Conservation (phyloP, 1,140 invertebrate species). For the Drosophila tropicalis region DNA sequence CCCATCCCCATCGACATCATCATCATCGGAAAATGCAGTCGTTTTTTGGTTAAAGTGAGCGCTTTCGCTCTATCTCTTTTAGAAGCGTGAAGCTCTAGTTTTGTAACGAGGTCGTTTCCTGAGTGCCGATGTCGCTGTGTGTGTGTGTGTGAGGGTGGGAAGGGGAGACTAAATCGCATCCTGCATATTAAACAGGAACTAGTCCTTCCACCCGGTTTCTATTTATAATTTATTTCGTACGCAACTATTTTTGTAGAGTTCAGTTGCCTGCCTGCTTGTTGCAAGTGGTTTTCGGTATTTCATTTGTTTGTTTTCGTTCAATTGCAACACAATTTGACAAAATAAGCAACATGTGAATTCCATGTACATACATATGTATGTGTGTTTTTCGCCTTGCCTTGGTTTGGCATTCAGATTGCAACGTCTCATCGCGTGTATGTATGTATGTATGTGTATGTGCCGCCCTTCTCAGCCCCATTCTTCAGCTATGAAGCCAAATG, state of each 20-base stretch:
- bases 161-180: constrained; percentile 42
- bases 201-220: constrained; percentile 24
- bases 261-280: constrained; percentile 1
- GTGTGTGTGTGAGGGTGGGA: constrained; percentile 25
- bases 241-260: constrained; percentile 60
- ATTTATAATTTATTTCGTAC: constrained; percentile 56
- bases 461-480: constrained; percentile 28
- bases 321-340: constrained; percentile 74
- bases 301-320: constrained; percentile 35
- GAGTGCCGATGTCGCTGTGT: constrained; percentile 24
- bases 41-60: constrained; percentile 36
- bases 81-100: constrained; percentile 58
- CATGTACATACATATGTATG: constrained; percentile 37
- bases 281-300: constrained; percentile 19
- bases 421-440: constrained; percentile 76
- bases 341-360: constrained; percentile 64
- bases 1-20: too few relatives aligned
- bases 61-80: constrained; percentile 17
- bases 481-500: constrained; percentile 62
- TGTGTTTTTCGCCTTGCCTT: constrained; percentile 51
- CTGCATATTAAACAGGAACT: constrained; percentile 76
- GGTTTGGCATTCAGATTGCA: constrained; percentile 82
- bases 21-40: constrained; percentile 47
- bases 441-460: constrained; percentile 83
- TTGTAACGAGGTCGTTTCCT: constrained; percentile 77